Conservation (phyloP, 2,113 vertebrate species). For the Ictidomys tridecemlineatus region DNA sequence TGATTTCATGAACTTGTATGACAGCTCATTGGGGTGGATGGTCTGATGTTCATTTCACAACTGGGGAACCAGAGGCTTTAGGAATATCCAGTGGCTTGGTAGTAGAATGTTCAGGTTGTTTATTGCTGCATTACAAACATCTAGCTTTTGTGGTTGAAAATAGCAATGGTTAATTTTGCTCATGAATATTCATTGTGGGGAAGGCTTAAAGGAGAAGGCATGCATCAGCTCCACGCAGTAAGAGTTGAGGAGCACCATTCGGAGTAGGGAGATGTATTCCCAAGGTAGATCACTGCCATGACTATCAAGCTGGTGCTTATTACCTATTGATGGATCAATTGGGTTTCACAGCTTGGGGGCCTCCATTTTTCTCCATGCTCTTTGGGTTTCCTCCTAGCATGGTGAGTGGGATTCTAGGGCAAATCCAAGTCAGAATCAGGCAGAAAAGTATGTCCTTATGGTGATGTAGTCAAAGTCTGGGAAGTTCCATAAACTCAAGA, state of each 20-base stretch:
- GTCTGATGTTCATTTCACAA: conserved; percentile 3
- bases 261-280: background rate
- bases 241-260: background rate
- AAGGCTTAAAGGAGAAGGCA: background rate
- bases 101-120: background rate
- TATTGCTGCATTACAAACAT: background rate
- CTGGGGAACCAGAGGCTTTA: background rate
- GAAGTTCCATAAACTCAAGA: background rate
- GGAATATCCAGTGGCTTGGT: background rate
- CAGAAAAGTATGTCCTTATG: background rate
- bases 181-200: background rate
- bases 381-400: background rate
- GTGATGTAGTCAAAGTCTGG: background rate
- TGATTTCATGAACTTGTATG: background rate
- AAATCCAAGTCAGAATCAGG: background rate
- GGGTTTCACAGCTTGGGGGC: background rate
- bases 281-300: background rate
- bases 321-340: background rate
- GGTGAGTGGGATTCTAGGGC: background rate
- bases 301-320: background rate
- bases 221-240: background rate
- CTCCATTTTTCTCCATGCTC: background rate
- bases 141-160: background rate
- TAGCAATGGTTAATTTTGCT: background rate
- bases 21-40: background rate